These are phyloP conservation scores for Isurus oxyrinchus DNA, from an alignment of 2,113 vertebrate genomes.

Conservation along the genomic window DNA sequence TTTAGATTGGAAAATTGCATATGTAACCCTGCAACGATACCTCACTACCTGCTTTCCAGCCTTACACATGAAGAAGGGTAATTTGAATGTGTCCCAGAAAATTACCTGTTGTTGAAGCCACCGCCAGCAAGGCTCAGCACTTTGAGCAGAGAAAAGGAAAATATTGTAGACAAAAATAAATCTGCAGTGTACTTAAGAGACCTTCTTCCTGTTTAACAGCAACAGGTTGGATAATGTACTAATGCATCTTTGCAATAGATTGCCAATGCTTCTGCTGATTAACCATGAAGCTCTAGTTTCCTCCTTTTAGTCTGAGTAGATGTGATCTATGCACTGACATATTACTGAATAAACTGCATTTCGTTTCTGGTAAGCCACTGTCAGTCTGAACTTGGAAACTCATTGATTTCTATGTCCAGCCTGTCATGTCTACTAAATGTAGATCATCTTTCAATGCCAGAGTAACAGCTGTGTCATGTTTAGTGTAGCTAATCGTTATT, in stretches of 20 bases:
- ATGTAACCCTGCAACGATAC: background rate
- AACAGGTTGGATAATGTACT: background rate
- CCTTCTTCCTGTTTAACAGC: background rate
- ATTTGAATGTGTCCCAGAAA: background rate
- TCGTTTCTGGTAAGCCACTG: background rate
- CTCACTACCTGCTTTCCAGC: background rate
- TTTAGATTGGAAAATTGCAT: background rate
- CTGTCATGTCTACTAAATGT: conserved; percentile 23
- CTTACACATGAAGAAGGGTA: background rate
- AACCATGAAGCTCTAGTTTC: background rate
- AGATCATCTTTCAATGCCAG: conserved; percentile 35
- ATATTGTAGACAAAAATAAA: background rate
- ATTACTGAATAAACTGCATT: conserved; percentile 2
- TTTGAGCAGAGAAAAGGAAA: background rate
- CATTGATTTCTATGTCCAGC: background rate
- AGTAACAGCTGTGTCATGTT: conserved; percentile 17
- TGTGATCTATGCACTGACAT: background rate
- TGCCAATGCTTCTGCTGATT: background rate
- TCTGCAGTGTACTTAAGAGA: background rate
- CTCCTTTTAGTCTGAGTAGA: background rate
- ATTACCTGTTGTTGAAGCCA: background rate
- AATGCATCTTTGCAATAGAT: background rate
- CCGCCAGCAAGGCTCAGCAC: background rate
- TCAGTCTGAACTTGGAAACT: background rate
- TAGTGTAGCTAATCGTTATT: conserved; percentile 1